Percentiles rank a stretch among this genome's conserved stretches.
Conservation (phyloP, 2,797 vertebrate genomes). For the Phoxinus dragarum region DNA sequence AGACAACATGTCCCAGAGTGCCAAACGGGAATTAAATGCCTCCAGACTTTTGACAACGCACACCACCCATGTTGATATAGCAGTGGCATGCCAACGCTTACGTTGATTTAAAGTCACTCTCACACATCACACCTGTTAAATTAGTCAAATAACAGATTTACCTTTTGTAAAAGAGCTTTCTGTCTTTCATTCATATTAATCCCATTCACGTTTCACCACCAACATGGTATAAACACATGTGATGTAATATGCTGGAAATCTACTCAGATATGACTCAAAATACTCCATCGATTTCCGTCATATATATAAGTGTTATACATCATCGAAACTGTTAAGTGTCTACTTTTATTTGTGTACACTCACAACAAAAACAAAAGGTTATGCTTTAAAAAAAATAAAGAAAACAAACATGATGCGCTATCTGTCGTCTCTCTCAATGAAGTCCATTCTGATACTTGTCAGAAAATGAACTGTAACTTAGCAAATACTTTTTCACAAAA, state of each 20-base stretch:
- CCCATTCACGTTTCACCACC: neutral
- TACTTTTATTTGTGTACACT: too few relatives aligned
- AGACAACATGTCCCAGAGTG: neutral
- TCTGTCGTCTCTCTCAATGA: too few relatives aligned
- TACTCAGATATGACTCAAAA: neutral
- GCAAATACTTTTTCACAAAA: too few relatives aligned
- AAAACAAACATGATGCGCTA: too few relatives aligned
- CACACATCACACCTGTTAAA: neutral
- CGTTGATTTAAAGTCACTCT: neutral
- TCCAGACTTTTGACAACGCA: neutral
- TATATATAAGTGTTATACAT: too few relatives aligned
- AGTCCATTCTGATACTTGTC: too few relatives aligned
- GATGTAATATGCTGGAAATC: neutral
- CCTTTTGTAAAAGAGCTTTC: neutral
- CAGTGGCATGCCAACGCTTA: neutral
- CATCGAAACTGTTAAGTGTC: too few relatives aligned
- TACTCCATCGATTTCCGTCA: too few relatives aligned
- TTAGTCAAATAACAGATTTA: neutral
- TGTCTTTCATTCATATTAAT: neutral
- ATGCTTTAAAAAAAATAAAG: too few relatives aligned
- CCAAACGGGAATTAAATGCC: neutral
- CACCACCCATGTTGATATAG: constrained; percentile 5
- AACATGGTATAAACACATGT: neutral
- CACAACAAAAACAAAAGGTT: too few relatives aligned
- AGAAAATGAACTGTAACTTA: too few relatives aligned